Conservation (phyloP, 2,113 vertebrate species). For the Nipponia nippon region DNA sequence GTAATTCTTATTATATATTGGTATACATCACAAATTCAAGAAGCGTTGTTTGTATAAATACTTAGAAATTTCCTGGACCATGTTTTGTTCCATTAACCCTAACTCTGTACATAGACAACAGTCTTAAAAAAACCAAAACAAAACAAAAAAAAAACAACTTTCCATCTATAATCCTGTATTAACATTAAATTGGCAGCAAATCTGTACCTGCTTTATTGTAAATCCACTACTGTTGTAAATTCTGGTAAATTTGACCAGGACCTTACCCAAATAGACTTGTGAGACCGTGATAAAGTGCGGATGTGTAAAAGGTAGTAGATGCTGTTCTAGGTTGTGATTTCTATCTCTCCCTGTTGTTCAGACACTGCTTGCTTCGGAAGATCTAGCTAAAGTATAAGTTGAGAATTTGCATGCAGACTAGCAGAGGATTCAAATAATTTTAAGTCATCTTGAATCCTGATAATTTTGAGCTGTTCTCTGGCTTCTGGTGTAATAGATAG, state of each 20-base stretch:
- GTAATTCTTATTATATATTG: background rate
- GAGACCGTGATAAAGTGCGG: rapidly evolving
- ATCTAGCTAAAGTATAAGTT: background rate
- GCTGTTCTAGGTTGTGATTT: background rate
- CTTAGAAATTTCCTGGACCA: background rate
- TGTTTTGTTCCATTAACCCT: background rate
- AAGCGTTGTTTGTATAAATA: background rate
- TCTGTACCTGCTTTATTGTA: background rate
- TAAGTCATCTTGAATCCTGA: background rate
- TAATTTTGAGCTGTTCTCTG: background rate
- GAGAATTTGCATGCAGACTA: background rate
- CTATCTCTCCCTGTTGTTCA: background rate
- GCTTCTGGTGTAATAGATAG: background rate
- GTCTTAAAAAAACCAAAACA: background rate
- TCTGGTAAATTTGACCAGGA: background rate
- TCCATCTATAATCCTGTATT: background rate
- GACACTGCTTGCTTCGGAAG: background rate
- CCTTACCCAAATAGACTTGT: background rate
- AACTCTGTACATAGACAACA: background rate
- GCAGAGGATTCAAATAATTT: background rate
- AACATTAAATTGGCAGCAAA: background rate
- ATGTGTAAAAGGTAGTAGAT: background rate
- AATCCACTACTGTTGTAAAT: background rate
- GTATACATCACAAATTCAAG: background rate
- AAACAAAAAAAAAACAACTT: background rate